These are phyloP conservation scores for Lysandra coridon DNA, from an alignment of 2,888 invertebrate species.

Conservation along the genomic window DNA sequence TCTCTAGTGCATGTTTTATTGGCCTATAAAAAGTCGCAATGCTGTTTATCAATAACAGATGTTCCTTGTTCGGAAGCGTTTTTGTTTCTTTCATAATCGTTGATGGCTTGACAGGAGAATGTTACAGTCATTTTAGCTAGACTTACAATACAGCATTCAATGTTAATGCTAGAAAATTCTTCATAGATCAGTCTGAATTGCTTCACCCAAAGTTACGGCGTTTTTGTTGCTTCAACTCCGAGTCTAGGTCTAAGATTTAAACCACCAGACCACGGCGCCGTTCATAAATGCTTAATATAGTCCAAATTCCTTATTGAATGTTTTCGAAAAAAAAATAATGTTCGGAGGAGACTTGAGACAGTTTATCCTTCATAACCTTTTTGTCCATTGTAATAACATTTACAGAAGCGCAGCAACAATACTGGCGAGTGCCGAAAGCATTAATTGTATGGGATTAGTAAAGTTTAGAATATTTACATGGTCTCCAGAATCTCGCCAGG, in stretches of 20 bases:
- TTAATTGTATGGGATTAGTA: background rate
- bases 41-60: conserved; percentile 28
- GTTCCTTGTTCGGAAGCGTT: conserved; percentile 1
- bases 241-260: background rate
- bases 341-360: background rate
- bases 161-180: too few species aligned
- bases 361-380: background rate
- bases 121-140: background rate
- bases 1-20: conserved; percentile 28
- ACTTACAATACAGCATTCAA: background rate
- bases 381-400: background rate
- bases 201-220: background rate
- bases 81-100: background rate
- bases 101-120: background rate
- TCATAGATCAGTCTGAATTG: background rate
- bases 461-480: conserved; percentile 1
- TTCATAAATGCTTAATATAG: background rate
- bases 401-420: background rate
- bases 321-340: background rate
- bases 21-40: conserved; percentile 26
- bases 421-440: background rate
- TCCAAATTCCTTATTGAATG: background rate
- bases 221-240: background rate
- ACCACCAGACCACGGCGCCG: background rate
- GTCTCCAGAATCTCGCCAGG: conserved; percentile 3